Base-by-base conservation (phyloP, 2,113 vertebrate genomes). In the Willisornis vidua region DNA sequence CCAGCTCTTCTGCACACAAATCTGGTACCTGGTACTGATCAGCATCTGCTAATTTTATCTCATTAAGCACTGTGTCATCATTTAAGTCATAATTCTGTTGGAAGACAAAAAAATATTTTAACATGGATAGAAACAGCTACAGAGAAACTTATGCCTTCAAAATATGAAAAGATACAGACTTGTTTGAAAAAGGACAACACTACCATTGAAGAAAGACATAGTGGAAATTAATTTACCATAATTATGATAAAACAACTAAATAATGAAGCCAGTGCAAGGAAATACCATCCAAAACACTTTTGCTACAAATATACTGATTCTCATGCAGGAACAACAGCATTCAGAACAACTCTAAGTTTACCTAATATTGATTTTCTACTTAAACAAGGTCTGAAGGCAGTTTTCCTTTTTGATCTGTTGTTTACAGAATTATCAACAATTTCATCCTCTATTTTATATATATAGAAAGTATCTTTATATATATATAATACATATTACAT, bases 1-100 rank as follows among this genome's bases (percentile, higher is more conserved):
- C 99, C 95, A 99, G 99, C 93, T 99, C 99, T 93, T 99, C 99
- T 4, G 98, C 99, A 28, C 97, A 98, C 4, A 99, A 97, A 71
- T 99, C 98, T 28, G 99, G 99, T n/a, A 99, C 85, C 87, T 97
- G 97, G 87, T 98, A 98, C 84, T 98, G 98, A 71, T 98, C 98
- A 28, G 99, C 98, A 33, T 99, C 98, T 15, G 97, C 98, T 63
- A 99, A 96, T 89, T 96, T 98, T 87, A 99, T 98, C 85, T 98
- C 97, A 97, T 99, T 98, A 93, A 99, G 97, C 66, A 99, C 91
- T 1, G 99, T 99, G 93, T 99, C 99, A 87, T 99, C 99, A 70
- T 97, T 97, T 97, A 99, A 98, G 88, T 98, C 98, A 93, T 96
- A 98, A 97, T 99, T 98, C 99, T 99, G 97, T 95, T 63, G 52